Conservation (phyloP, 2,797 vertebrate genomes). For the Fundulus diaphanus region DNA sequence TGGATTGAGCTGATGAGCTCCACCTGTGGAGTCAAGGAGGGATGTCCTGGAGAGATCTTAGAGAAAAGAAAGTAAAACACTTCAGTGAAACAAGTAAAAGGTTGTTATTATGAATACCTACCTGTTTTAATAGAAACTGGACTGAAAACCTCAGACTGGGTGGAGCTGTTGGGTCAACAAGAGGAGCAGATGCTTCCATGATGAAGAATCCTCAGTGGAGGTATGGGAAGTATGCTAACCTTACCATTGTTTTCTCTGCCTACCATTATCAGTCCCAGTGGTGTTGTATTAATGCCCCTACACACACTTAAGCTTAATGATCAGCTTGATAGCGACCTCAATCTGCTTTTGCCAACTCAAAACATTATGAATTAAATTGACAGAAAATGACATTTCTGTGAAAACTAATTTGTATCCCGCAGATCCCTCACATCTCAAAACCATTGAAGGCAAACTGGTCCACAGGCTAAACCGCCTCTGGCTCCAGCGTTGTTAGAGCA, state of each 20-base stretch:
- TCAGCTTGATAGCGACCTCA: not conserved
- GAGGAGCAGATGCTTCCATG: not conserved
- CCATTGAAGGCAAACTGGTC: constrained; percentile 1
- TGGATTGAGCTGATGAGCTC: not conserved
- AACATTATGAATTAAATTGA: not conserved
- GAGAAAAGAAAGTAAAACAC: not conserved
- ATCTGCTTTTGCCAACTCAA: not conserved
- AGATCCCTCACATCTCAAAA: constrained; percentile 14
- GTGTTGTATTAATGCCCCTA: not conserved
- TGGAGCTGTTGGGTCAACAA: not conserved
- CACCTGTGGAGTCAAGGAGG: not conserved
- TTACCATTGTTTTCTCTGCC: not conserved
- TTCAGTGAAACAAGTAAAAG: not conserved
- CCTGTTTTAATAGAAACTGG: not conserved
- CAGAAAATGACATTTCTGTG: not conserved
- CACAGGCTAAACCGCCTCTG: not conserved
- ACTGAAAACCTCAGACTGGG: not conserved
- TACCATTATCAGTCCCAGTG: not conserved
- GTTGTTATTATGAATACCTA: not conserved
- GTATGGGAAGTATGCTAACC: not conserved
- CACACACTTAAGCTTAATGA: not conserved
- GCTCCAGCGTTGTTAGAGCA: not conserved
- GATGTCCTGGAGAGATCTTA: not conserved
- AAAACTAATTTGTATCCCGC: not conserved
- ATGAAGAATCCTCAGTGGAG: not conserved